phyloP scores from a whole-genome alignment of 2,888 invertebrate species.

The Lysandra coridon region DNA sequence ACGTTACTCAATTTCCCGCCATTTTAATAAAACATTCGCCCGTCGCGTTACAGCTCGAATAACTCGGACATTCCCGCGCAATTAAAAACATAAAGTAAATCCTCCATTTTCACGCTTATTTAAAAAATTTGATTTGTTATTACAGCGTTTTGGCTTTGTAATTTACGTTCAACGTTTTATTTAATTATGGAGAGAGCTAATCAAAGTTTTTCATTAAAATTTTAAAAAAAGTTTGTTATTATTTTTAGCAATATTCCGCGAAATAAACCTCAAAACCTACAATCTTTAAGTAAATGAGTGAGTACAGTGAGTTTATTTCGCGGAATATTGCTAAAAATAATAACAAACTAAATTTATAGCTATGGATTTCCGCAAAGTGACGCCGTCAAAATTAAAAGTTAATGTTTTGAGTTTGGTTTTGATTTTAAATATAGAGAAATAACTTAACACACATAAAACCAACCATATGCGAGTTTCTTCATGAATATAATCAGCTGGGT shows the following conservation, averaged over 20 bases:
- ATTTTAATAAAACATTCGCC: constrained; percentile 18
- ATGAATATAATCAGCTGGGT: no score
- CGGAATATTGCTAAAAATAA: no score
- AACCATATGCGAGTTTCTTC: no score
- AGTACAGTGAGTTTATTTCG: no score
- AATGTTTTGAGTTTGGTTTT: not conserved
- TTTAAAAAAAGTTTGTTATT: no score
- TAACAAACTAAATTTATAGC: no score
- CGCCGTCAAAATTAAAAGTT: not conserved
- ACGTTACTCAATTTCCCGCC: constrained; percentile 18
- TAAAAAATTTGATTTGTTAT: constrained; percentile 1
- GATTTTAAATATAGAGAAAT: no score
- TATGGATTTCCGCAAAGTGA: no score
- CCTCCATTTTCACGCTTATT: constrained; percentile 1
- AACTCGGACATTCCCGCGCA: not conserved
- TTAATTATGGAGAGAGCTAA: not conserved
- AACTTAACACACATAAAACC: no score
- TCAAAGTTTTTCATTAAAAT: not conserved
- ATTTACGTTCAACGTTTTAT: not conserved
- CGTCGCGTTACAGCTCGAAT: constrained; percentile 7
- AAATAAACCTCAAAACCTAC: no score
- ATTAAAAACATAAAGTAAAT: constrained; percentile 12
- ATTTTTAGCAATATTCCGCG: no score
- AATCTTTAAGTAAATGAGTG: no score
- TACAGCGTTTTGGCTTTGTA: not conserved